These are phyloP conservation scores for Phortica variegata DNA, from an alignment of 1,140 invertebrate species.

Conservation along the genomic window DNA sequence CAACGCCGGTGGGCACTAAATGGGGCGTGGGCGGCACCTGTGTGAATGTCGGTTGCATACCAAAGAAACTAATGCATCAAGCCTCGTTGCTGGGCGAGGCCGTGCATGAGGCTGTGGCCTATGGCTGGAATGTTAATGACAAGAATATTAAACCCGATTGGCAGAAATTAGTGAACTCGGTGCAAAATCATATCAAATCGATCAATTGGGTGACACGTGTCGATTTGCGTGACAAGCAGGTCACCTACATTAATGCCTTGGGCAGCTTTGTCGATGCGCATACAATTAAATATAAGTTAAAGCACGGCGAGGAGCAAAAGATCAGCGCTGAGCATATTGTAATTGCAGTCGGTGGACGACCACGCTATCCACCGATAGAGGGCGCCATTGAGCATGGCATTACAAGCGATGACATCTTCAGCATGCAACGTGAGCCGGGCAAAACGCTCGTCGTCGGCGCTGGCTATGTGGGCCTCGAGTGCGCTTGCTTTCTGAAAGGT, in stretches of 20 bases:
- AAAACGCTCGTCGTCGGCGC: constrained; percentile 94
- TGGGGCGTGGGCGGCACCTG: constrained; percentile 96
- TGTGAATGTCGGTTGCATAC: constrained; percentile 97
- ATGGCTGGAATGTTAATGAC: constrained; percentile 79
- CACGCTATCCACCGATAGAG: constrained; percentile 80
- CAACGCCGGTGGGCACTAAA: constrained; percentile 79
- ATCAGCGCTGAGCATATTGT: constrained; percentile 84
- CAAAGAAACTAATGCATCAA: constrained; percentile 97
- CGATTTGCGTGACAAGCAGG: constrained; percentile 83
- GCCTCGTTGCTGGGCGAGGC: constrained; percentile 84
- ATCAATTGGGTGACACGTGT: constrained; percentile 91
- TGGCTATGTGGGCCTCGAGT: constrained; percentile 95
- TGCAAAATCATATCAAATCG: constrained; percentile 86
- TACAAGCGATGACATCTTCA: constrained; percentile 97
- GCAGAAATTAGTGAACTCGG: constrained; percentile 68
- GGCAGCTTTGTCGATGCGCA: constrained; percentile 81
- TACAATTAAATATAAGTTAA: constrained; percentile 72
- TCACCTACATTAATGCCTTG: constrained; percentile 90
- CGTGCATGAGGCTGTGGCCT: constrained; percentile 74
- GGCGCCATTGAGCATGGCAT: constrained; percentile 88
- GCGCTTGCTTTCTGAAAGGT: constrained; percentile 90
- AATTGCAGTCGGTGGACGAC: constrained; percentile 90
- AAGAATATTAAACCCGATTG: constrained; percentile 72
- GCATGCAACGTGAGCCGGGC: constrained; percentile 80
- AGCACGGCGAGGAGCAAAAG: constrained; percentile 71